Evolutionary conservation across 1,140 invertebrate species (phyloP).

Genomic region (Coboldia fuscipes): DNA sequence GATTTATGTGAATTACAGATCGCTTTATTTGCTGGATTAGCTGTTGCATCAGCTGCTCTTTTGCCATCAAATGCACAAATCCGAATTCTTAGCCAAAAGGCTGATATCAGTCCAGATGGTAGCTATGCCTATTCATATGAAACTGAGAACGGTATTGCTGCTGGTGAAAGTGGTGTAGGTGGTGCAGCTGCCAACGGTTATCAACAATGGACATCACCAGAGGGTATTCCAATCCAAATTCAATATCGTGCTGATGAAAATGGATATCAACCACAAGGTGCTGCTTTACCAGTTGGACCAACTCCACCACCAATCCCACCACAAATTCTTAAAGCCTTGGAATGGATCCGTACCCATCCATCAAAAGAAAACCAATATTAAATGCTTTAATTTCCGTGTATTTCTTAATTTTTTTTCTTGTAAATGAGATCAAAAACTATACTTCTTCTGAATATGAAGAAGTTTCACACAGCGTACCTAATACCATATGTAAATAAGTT

Average conservation of each 20-base stretch:
- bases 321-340: constrained; percentile 25
- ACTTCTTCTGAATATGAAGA: no score
- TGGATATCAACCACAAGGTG: constrained; percentile 24
- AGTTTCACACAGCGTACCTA: no score
- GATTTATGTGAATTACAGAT: no score
- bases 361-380: no score
- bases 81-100: no score
- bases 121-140: constrained; percentile 27
- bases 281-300: constrained; percentile 24
- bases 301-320: constrained; percentile 30
- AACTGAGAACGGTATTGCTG: constrained; percentile 34
- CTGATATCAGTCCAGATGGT: no score
- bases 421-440: no score
- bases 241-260: constrained; percentile 30
- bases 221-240: constrained; percentile 23
- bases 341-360: constrained; percentile 26
- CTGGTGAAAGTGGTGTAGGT: constrained; percentile 26
- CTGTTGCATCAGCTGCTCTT: no score
- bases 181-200: constrained; percentile 10
- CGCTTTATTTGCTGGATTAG: no score
- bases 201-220: constrained; percentile 21
- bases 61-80: background rate
- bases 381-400: no score
- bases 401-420: no score
- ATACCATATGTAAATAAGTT: no score